Base-by-base conservation (phyloP, 2,113 vertebrate genomes). In the Holacanthus passer region DNA sequence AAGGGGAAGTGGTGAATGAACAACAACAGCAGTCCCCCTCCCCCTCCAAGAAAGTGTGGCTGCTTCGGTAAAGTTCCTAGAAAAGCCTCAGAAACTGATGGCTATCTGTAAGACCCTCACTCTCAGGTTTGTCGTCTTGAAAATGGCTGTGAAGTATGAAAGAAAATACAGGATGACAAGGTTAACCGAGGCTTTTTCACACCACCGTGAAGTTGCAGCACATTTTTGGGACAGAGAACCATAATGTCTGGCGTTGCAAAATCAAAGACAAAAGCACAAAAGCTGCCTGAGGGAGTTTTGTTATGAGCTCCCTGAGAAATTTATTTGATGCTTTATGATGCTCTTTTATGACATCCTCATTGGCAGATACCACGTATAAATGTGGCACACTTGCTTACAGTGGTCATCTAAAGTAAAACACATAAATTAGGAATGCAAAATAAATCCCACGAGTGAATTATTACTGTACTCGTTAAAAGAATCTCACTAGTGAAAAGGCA, bases 281-380 rank as follows among this genome's bases (percentile, higher is more conserved):
- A 73, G 59, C 52, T 82, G 82, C 86, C 79, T 73, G 66, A 82
- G 65, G 88, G 88, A 56, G 70, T 80, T 76, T 89, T 87, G 81
- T 87, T 89, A 92, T 87, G 77, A 86, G 82, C 74, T 87, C 53
- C 81, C 65, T 43, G 66, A 65, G 73, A 92, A 84, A 88, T 88
- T 63, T 77, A 89, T 92, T 85, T 86, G 67, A 69, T 52, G 47
- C 58, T 93, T 91, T 85, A 92, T 77, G 52, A 83, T 77, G 64
- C 37, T 79, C 41, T 89, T 93, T 92, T 79, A 89, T 87, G 78
- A 68, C 62, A 66, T 87, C 79, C 85, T 84, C 85, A 80, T 83
- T 90, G 89, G 73, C 48, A 79, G 64, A 82, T 73, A 89, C 70
- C 83, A 87, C 37, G 45, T 87, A 76, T 60, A 76, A 87, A 81